Percentiles rank a stretch among this genome's conserved stretches.
Evolutionary conservation across 2,113 vertebrate genomes (phyloP).

Genomic region (Caloenas nicobarica): DNA sequence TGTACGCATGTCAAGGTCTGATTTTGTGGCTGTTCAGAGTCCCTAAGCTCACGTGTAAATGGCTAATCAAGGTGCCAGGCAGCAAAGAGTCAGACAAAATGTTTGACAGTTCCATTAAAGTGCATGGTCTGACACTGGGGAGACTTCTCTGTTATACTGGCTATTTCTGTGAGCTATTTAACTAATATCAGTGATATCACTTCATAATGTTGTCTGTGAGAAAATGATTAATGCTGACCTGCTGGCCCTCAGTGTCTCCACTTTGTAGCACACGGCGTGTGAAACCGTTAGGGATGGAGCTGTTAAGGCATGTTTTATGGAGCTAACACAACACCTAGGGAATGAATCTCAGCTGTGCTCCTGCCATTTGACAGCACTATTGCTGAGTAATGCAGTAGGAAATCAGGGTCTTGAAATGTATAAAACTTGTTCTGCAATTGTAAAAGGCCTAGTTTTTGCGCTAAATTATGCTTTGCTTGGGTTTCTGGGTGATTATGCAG

Average conservation of each 20-base stretch:
- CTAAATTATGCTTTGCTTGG: neutral
- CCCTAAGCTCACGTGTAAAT: neutral
- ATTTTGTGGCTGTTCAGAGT: neutral
- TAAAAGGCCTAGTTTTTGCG: neutral
- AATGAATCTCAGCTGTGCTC: neutral
- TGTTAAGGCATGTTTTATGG: neutral
- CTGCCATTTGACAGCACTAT: neutral
- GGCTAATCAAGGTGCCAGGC: neutral
- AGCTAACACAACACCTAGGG: neutral
- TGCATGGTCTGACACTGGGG: neutral
- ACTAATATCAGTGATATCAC: neutral
- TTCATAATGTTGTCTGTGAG: neutral
- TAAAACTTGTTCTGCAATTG: neutral
- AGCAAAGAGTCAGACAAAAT: neutral
- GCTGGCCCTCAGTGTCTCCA: neutral
- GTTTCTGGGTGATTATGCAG: neutral
- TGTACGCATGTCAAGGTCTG: neutral
- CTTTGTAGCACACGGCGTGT: neutral
- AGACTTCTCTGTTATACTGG: neutral
- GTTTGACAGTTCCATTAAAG: neutral
- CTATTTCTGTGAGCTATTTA: neutral
- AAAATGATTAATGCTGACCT: constrained; percentile 8
- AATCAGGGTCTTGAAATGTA: neutral
- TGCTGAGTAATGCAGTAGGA: neutral
- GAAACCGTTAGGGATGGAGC: neutral